Base-by-base conservation (phyloP, 2,797 vertebrate genomes). In the Sphaeramia orbicularis region DNA sequence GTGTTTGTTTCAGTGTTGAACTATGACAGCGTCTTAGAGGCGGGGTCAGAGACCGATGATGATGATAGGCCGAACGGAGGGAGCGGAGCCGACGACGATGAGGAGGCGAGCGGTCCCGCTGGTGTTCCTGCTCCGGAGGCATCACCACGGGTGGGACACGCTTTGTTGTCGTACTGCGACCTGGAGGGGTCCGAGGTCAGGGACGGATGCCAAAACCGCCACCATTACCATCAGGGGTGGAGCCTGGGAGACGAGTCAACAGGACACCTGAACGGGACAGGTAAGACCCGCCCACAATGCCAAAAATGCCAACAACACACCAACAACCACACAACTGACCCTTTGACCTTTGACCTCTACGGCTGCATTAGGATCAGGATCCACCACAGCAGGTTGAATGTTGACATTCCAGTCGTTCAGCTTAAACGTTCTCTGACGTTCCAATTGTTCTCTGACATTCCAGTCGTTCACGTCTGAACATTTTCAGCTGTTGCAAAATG, bases 21-120 rank as follows among this genome's bases (percentile, higher is more conserved):
- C 91, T 98, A 96, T 91, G 96, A 97, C 88, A 95, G 92, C 51
- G 94, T 96, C 92, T 93, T 96, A 92, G 97, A 97, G 82, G 95
- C 96, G 16, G 94, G 95, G 75, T 98, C 96, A 4, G 97, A 97
- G 88, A 97, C 95, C 1, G 96, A 98, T 60, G 97, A 98, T 74
- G 97, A 99, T 10, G 96, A 97, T 89, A 95, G 95, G 93, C 91
- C 95, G 40, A 37, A 35, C 12, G 54, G 47, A 30, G 49, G 58
- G 40, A 40, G 49, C 10, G 57, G 91, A 19, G 58, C 30, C 5
- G 49, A 1, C 1, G 74, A 70, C 6, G 70, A 71, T 3, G 83
- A 86, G 3, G 78, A 77, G 18, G 43, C 1, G 1, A 92, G 94
- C 2, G 96, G 96, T 85, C 96, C 96, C 2, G 93, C 86, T 13